Evolutionary conservation across 2,797 vertebrate genomes (phyloP), one percentile per base, ranked within the genome.

Genomic region (Chanos chanos): DNA sequence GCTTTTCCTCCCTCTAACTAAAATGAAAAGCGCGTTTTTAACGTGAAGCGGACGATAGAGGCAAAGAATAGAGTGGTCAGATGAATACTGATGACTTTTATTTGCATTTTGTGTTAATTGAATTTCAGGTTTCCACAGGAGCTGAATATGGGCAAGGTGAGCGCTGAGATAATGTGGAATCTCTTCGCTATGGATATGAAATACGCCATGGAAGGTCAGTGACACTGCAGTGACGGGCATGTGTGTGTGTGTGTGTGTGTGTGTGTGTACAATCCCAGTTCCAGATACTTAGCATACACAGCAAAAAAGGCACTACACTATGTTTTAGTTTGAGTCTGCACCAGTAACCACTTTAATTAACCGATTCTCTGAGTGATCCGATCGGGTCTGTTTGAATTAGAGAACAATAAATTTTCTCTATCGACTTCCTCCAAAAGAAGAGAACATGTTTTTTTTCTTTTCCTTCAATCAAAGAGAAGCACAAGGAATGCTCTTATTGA

Each of bases 121-220:
- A 1, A 16, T 30, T 72, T 71, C 83, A 99, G 97, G 84, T 99
- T 99, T 81, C 97, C 96, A 52, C 95, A 99, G 74, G 96, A 99
- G 77, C 82, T 99, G 83, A 96, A 90, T 76, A 95, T 88, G 85
- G 97, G 96, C 18, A 94, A 89, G 80, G 81, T 96, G 79, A 98
- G 95, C 37, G 86, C 95, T 1, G 96, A 99, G 81, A 93, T 96
- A 74, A 95, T 81, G 79, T 99, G 96, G 96, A 92, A 66, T 73
- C 91, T 97, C 47, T 98, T 99, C 72, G 92, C 96, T 61, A 87
- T 87, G 75, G 97, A 99, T 72, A 96, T 99, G 94, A 99, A 97
- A 79, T 98, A 98, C 58, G 95, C 97, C 45, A 88, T 99, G 83
- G 97, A 99, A 92, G 97, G 97, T 99, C 83, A 93, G 86, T 83